Evolutionary conservation across 2,113 vertebrate genomes (phyloP).

Genomic region (Dasypus novemcinctus): DNA sequence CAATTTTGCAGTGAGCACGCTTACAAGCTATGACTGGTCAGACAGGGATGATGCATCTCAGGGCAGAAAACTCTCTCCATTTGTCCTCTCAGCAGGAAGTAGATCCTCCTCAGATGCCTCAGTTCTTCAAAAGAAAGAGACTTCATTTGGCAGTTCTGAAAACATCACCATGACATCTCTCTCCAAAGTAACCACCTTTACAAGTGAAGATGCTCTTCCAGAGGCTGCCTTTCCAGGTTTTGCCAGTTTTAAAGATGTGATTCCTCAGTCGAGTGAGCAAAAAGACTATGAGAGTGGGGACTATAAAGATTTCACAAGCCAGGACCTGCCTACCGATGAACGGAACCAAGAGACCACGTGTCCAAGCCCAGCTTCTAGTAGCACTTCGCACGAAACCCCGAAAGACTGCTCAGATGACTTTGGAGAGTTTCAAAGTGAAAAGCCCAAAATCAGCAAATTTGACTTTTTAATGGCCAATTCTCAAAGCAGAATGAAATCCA

Average conservation of each 20-base stretch:
- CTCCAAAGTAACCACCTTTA: slow-evolving; percentile 87
- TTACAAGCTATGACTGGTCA: slow-evolving; percentile 92
- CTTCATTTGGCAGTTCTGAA: slow-evolving; percentile 91
- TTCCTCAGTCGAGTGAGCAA: slow-evolving; percentile 32
- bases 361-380: slow-evolving; percentile 49
- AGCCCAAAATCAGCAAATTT: slow-evolving; percentile 97
- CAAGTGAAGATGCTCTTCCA: slow-evolving; percentile 82
- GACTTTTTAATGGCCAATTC: slow-evolving; percentile 96
- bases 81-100: slow-evolving; percentile 80
- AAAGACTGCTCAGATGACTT: slow-evolving; percentile 90
- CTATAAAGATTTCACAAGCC: slow-evolving; percentile 89
- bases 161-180: slow-evolving; percentile 87
- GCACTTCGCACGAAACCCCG: slow-evolving; percentile 57
- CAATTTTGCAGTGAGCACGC: slow-evolving; percentile 86
- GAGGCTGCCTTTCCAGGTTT: slow-evolving; percentile 86
- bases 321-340: slow-evolving; percentile 66
- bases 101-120: slow-evolving; percentile 82
- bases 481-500: slow-evolving; percentile 96
- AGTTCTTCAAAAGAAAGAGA: slow-evolving; percentile 88
- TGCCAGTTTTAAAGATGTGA: slow-evolving; percentile 83
- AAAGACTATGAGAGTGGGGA: slow-evolving; percentile 81
- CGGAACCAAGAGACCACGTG: not conserved
- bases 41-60: slow-evolving; percentile 90
- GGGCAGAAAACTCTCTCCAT: slow-evolving; percentile 82
- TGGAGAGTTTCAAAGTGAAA: slow-evolving; percentile 95